These are phyloP conservation scores for Diachasma alloeum DNA, from an alignment of 1,140 invertebrate genomes.

Conservation along the genomic window DNA sequence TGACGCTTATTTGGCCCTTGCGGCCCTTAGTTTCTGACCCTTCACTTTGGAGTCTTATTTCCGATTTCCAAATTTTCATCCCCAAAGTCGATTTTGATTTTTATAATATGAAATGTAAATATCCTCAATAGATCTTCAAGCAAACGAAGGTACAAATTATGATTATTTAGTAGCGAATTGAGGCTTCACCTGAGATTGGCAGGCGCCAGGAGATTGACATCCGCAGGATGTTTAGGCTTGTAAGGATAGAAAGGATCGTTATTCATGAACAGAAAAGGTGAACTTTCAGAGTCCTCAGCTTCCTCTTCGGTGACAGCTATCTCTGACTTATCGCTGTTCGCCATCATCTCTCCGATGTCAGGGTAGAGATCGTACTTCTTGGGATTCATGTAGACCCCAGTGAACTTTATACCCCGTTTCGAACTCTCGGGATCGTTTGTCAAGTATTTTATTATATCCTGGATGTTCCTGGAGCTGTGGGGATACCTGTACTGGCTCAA, in stretches of 20 bases:
- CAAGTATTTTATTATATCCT: conserved; percentile 65
- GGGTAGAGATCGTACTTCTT: conserved; percentile 51
- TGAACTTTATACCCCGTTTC: conserved; percentile 57
- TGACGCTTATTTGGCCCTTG: too few relatives aligned
- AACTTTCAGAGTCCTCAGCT: conserved; percentile 34
- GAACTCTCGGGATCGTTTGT: conserved; percentile 43
- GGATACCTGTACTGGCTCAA: conserved; percentile 59
- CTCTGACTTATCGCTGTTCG: conserved; percentile 41
- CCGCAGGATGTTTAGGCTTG: conserved; percentile 66
- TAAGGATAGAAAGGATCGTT: conserved; percentile 64
- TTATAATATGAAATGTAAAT: too few relatives aligned
- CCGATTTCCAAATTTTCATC: too few relatives aligned
- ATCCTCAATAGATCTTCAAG: too few relatives aligned
- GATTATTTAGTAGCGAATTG: too few relatives aligned
- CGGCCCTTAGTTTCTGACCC: too few relatives aligned
- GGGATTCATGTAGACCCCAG: conserved; percentile 55
- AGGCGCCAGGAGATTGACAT: conserved; percentile 65
- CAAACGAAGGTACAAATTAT: too few relatives aligned
- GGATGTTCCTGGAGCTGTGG: conserved; percentile 62
- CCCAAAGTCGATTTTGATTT: too few relatives aligned
- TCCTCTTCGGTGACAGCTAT: conserved; percentile 1
- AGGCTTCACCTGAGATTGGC: conserved; percentile 12
- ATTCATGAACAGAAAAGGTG: conserved; percentile 28
- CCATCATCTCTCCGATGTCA: conserved; percentile 41
- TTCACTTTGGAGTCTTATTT: too few relatives aligned